Percentiles rank a stretch among this genome's conserved stretches.
phyloP scores from a whole-genome alignment of 2,113 vertebrate genomes.

The Podarcis cretensis region DNA sequence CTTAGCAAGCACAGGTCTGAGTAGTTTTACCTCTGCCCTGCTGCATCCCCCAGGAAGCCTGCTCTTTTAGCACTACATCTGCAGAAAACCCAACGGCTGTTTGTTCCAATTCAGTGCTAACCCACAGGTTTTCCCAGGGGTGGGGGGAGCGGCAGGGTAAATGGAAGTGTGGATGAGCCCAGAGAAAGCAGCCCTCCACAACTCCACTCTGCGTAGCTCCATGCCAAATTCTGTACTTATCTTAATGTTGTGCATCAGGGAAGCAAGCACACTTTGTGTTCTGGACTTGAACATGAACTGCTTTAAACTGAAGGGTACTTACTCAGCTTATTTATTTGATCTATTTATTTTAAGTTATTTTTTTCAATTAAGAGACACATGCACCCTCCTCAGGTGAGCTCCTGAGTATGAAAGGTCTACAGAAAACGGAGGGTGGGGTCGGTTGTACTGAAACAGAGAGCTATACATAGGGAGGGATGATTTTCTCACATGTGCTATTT shows the following conservation, averaged over 20 bases:
- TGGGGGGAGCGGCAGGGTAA: too few relatives aligned
- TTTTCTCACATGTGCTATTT: background rate
- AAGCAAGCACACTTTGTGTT: background rate
- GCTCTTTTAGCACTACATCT: too few relatives aligned
- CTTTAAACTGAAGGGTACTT: background rate
- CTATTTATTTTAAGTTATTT: background rate
- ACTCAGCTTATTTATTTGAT: background rate
- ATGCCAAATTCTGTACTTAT: slow-evolving; percentile 4
- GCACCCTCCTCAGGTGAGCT: background rate
- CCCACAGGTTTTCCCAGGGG: too few relatives aligned
- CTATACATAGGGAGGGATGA: background rate
- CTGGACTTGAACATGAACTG: background rate
- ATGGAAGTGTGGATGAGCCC: too few relatives aligned
- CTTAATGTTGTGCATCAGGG: background rate
- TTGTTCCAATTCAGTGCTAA: too few relatives aligned
- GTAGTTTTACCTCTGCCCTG: too few relatives aligned
- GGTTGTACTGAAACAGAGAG: background rate
- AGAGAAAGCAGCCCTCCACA: background rate
- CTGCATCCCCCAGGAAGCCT: too few relatives aligned
- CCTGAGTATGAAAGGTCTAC: background rate
- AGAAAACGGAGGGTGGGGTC: background rate
- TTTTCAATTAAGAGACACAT: background rate
- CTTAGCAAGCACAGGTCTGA: too few relatives aligned
- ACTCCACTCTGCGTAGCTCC: background rate
- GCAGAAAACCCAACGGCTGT: too few relatives aligned